Evolutionary conservation across 2,113 vertebrate species (phyloP).

Genomic region (Rattus rattus): DNA sequence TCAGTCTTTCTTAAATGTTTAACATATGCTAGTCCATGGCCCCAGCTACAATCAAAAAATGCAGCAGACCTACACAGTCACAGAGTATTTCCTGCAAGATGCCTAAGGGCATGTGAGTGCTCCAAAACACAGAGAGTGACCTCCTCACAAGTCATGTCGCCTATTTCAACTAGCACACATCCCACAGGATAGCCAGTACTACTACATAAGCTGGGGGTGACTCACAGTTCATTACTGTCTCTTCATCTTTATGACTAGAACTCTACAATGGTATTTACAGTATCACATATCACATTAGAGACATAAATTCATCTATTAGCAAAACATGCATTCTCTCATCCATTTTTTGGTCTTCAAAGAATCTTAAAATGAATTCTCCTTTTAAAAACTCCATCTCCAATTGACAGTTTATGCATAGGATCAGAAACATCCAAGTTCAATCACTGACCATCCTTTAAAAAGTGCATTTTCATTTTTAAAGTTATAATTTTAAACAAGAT

Average conservation of each 20-base stretch:
- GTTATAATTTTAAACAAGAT: slow-evolving; percentile 14
- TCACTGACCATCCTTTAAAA: background rate
- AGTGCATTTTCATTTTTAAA: background rate
- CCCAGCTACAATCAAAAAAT: background rate
- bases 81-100: background rate
- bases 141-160: background rate
- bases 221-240: background rate
- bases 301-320: background rate
- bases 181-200: background rate
- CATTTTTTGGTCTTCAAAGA: background rate
- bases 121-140: background rate
- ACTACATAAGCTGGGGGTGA: background rate
- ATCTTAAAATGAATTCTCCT: background rate
- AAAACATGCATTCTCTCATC: slow-evolving; percentile 16
- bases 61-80: background rate
- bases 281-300: background rate
- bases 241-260: background rate
- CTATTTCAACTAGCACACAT: background rate
- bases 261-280: background rate
- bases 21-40: background rate
- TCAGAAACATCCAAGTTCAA: slow-evolving; percentile 23
- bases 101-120: background rate
- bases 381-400: background rate
- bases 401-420: background rate
- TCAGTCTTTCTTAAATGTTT: background rate